Evolutionary conservation across 2,888 invertebrate genomes (phyloP).

Genomic region (Scaeva pyrastri): DNA sequence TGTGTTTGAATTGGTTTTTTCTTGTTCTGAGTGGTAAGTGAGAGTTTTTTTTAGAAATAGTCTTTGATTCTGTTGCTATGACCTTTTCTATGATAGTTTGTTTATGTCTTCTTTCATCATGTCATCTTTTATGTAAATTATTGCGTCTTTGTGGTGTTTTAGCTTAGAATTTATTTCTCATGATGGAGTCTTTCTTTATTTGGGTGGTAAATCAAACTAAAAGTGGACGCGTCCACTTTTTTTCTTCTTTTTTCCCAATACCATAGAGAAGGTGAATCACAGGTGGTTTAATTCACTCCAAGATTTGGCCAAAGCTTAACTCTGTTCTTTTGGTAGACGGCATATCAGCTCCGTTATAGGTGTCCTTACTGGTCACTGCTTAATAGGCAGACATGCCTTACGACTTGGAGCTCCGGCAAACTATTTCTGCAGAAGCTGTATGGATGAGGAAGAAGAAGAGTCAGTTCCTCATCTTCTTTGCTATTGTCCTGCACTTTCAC

Average conservation of each 20-base stretch:
- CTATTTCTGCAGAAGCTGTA: no score
- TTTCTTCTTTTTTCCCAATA: neutral
- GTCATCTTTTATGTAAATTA: conserved; percentile 1
- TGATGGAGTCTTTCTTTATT: neutral
- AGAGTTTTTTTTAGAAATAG: neutral
- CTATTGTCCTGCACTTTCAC: no score
- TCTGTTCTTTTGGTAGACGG: no score
- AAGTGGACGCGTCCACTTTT: neutral
- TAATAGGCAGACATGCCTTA: no score
- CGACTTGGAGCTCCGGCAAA: no score
- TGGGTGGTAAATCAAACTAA: neutral
- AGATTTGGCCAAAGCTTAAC: no score
- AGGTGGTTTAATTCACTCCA: no score
- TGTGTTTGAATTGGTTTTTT: neutral
- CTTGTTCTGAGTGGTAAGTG: neutral
- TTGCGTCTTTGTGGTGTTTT: neutral
- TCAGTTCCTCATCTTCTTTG: no score
- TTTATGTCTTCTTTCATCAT: neutral
- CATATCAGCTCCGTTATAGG: no score
- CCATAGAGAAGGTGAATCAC: neutral
- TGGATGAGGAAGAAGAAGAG: no score
- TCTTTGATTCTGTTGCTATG: neutral
- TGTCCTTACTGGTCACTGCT: no score
- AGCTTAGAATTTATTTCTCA: conserved; percentile 1
- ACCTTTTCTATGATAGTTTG: neutral